Conservation (phyloP, 2,797 vertebrate genomes). For the Heliangelus exortis region DNA sequence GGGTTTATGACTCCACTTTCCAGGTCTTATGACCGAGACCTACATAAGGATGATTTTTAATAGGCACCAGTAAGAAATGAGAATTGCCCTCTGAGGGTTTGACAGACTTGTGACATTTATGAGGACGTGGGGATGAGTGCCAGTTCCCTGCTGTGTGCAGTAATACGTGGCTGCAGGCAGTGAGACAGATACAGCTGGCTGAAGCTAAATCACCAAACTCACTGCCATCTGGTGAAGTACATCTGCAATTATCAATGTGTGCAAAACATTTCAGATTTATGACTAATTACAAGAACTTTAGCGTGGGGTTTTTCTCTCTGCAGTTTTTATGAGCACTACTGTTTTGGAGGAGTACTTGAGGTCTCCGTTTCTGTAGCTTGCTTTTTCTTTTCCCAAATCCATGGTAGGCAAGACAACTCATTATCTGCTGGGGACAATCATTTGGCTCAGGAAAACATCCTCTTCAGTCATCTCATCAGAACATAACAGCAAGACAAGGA, state of each 20-base stretch:
- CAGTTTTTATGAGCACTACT: neutral
- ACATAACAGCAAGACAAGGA: neutral
- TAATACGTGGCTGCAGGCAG: neutral
- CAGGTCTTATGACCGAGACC: neutral
- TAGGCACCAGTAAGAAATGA: neutral
- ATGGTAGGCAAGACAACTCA: neutral
- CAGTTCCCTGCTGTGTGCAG: fast-evolving
- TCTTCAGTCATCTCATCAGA: neutral
- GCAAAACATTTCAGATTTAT: neutral
- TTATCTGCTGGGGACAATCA: neutral
- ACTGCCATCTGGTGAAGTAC: neutral
- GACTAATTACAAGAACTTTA: neutral
- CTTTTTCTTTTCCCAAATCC: neutral
- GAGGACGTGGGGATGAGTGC: fast-evolving
- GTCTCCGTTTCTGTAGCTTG: neutral
- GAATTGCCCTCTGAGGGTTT: neutral
- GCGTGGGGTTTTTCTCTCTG: fast-evolving
- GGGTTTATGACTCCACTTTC: neutral
- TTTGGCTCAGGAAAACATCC: neutral
- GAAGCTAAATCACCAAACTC: neutral
- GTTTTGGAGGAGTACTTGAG: neutral
- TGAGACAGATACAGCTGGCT: neutral
- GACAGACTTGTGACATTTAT: neutral
- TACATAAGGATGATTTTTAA: fast-evolving
- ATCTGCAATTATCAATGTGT: neutral